Conservation (phyloP, 2,888 invertebrate species). For the Agrochola lota region DNA sequence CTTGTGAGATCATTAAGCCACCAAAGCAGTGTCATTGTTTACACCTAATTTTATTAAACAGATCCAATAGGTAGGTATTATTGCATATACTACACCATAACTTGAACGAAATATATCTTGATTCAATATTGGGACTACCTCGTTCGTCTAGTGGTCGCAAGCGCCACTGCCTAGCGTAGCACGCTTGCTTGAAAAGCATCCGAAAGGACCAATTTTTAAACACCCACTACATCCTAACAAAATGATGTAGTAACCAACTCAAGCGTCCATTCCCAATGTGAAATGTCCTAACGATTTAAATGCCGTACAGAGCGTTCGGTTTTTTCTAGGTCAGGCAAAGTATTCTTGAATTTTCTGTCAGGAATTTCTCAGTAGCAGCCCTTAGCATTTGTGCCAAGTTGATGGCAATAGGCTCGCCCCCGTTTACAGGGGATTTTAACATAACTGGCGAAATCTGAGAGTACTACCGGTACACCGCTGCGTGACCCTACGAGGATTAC, state of each 20-base stretch:
- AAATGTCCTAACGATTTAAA: slow-evolving; percentile 57
- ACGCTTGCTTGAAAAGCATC: too few species aligned
- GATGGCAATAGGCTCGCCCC: background rate
- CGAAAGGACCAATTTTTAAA: too few species aligned
- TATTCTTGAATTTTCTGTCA: too few species aligned
- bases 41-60: background rate
- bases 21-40: background rate
- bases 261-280: slow-evolving; percentile 28
- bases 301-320: slow-evolving; percentile 9
- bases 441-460: background rate
- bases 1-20: background rate
- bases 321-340: background rate
- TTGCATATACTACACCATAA: background rate
- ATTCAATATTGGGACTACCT: background rate
- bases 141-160: background rate
- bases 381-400: background rate
- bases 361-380: background rate
- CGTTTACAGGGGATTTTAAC: background rate
- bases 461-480: background rate
- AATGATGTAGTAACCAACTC: slow-evolving; percentile 24
- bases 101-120: background rate
- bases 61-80: background rate
- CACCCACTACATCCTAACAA: background rate
- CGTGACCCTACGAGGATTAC: background rate
- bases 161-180: background rate